phyloP scores from a whole-genome alignment of 2,797 vertebrate genomes.

The Neosilurus mollespiculum region DNA sequence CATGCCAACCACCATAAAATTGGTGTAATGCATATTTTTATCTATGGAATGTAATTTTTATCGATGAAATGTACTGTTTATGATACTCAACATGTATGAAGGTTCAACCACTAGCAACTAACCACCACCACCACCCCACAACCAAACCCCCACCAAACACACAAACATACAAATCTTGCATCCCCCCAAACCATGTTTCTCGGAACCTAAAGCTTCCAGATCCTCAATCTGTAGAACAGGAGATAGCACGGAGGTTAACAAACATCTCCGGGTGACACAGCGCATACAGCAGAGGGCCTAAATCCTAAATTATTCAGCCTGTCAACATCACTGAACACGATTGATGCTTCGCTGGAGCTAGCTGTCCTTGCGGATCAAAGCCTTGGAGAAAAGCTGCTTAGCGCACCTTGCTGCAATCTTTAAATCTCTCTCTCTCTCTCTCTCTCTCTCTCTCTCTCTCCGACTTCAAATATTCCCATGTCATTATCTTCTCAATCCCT shows the following conservation, averaged over 20 bases:
- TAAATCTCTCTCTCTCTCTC: conserved; percentile 31
- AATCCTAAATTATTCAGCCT: conserved; percentile 54
- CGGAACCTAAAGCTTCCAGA: conserved; percentile 8
- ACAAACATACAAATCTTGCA: too few relatives aligned
- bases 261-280: conserved; percentile 44
- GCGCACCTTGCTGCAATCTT: conserved; percentile 49
- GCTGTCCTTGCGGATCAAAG: conserved; percentile 52
- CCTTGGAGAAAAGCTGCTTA: conserved; percentile 50
- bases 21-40: too few relatives aligned
- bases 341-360: conserved; percentile 47
- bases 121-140: too few relatives aligned
- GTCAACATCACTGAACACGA: conserved; percentile 46
- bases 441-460: conserved; percentile 12
- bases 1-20: too few relatives aligned
- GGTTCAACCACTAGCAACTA: too few relatives aligned
- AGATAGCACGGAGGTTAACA: conserved; percentile 44
- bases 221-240: conserved; percentile 31
- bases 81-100: too few relatives aligned
- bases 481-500: conserved; percentile 52
- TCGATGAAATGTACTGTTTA: too few relatives aligned
- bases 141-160: too few relatives aligned
- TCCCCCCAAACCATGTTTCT: conserved; percentile 19
- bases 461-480: conserved; percentile 43
- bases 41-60: too few relatives aligned
- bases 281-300: conserved; percentile 5